Evolutionary conservation across 2,888 invertebrate genomes (phyloP).

Genomic region (Cheilosia grossa): DNA sequence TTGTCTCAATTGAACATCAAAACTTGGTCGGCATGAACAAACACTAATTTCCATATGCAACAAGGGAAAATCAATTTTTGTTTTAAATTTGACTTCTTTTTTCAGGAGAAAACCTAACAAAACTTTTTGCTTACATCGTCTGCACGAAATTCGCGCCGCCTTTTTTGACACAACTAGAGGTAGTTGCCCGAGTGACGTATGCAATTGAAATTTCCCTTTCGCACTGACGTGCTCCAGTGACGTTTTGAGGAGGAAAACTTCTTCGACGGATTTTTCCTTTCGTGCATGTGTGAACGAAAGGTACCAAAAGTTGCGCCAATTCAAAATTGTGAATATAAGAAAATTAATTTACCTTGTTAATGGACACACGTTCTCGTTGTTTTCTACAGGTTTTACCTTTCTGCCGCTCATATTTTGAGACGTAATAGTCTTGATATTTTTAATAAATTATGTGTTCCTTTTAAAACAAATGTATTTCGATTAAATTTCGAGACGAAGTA

Average conservation of each 20-base stretch:
- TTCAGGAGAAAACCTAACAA: constrained; percentile 9
- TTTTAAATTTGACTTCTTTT: neutral
- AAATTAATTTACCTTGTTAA: constrained; percentile 78
- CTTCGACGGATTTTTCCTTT: constrained; percentile 37
- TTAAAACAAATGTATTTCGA: constrained; percentile 32
- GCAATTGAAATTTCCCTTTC: constrained; percentile 42
- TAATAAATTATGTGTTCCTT: constrained; percentile 9
- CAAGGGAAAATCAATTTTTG: constrained; percentile 23
- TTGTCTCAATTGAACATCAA: neutral
- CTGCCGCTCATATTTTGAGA: constrained; percentile 80
- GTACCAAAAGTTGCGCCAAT: constrained; percentile 35
- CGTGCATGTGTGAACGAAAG: neutral
- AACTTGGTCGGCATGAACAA: neutral
- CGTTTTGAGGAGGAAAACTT: constrained; percentile 24
- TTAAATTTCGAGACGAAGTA: constrained; percentile 12
- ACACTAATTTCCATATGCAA: constrained; percentile 23
- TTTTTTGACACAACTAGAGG: constrained; percentile 64
- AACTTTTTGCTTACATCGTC: constrained; percentile 48
- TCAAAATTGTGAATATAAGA: constrained; percentile 12
- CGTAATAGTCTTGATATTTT: constrained; percentile 27
- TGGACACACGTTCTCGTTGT: constrained; percentile 82
- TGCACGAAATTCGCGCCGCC: constrained; percentile 62
- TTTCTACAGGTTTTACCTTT: constrained; percentile 78
- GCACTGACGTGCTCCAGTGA: constrained; percentile 20
- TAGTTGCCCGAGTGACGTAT: constrained; percentile 57